A percentile compares a stretch with the other conserved stretches of the same genome.
These are phyloP conservation scores for Drosophila cognata DNA, from an alignment of 2,888 invertebrate species.

Conservation along the genomic window DNA sequence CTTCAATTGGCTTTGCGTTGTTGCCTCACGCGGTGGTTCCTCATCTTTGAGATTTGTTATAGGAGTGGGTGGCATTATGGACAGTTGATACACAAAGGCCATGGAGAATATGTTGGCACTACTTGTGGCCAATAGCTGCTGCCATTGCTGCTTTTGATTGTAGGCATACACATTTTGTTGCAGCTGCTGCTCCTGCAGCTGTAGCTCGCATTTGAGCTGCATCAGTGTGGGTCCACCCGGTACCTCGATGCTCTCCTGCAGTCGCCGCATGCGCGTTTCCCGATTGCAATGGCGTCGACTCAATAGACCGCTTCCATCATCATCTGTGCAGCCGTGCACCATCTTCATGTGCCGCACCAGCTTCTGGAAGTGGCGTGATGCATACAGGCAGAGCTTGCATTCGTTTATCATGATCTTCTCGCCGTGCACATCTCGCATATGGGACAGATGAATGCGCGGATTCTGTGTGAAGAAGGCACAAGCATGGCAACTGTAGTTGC, in stretches of 20 bases:
- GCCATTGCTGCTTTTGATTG: slow-evolving; percentile 76
- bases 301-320: slow-evolving; percentile 77
- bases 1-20: slow-evolving; percentile 66
- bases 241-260: slow-evolving; percentile 74
- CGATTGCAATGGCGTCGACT: slow-evolving; percentile 82
- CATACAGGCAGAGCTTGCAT: slow-evolving; percentile 94
- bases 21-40: slow-evolving; percentile 44
- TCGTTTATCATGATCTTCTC: slow-evolving; percentile 93
- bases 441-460: slow-evolving; percentile 92
- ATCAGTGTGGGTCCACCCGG: slow-evolving; percentile 65
- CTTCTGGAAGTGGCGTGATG: slow-evolving; percentile 95
- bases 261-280: slow-evolving; percentile 83
- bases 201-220: slow-evolving; percentile 81
- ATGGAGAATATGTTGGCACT: slow-evolving; percentile 75
- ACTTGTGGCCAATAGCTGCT: slow-evolving; percentile 48
- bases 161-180: slow-evolving; percentile 66
- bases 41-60: neutral
- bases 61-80: slow-evolving; percentile 53
- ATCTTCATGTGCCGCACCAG: slow-evolving; percentile 92
- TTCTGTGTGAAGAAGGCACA: slow-evolving; percentile 93
- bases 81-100: slow-evolving; percentile 75
- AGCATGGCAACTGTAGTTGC: slow-evolving; percentile 92
- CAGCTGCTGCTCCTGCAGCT: slow-evolving; percentile 80
- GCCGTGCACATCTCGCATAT: slow-evolving; percentile 92
- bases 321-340: slow-evolving; percentile 87